phyloP scores from a whole-genome alignment of 2,797 vertebrate species.

The Ctenopoma multispine region DNA sequence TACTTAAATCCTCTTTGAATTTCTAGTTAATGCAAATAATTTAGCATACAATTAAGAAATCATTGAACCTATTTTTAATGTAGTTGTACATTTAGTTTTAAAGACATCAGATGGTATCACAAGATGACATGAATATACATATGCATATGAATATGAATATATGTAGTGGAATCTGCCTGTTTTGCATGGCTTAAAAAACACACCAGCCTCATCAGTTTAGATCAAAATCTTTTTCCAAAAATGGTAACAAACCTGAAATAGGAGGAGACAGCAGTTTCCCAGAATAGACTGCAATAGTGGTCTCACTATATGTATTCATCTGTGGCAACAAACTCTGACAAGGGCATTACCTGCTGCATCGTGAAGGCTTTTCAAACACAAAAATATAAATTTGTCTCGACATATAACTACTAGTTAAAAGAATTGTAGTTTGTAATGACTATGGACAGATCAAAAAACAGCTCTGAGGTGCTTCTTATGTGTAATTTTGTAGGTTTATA shows the following conservation, averaged over 20 bases:
- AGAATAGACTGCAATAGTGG: constrained; percentile 63
- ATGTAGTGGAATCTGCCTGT: constrained; percentile 11
- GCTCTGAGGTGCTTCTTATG: constrained; percentile 26
- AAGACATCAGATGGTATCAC: constrained; percentile 5
- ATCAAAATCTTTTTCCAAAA: constrained; percentile 47
- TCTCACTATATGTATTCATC: constrained; percentile 63
- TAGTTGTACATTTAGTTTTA: constrained; percentile 14
- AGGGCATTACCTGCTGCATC: constrained; percentile 73
- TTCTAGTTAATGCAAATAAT: constrained; percentile 9
- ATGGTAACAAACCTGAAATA: constrained; percentile 57
- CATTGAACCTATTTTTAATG: constrained; percentile 19
- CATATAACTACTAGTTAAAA: constrained; percentile 28
- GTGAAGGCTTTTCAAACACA: constrained; percentile 39
- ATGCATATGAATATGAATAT: constrained; percentile 22
- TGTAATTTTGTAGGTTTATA: constrained; percentile 35
- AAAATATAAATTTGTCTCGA: constrained; percentile 49
- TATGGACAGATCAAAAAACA: not conserved
- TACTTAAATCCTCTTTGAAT: constrained; percentile 12
- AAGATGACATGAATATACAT: constrained; percentile 28
- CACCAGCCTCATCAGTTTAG: constrained; percentile 14
- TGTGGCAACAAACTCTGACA: constrained; percentile 66
- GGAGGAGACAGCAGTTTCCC: constrained; percentile 68
- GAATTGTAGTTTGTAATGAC: constrained; percentile 11
- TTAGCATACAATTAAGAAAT: constrained; percentile 16
- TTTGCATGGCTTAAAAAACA: constrained; percentile 38